Conservation (phyloP, 1,140 invertebrate species). For the Lycorma delicatula region DNA sequence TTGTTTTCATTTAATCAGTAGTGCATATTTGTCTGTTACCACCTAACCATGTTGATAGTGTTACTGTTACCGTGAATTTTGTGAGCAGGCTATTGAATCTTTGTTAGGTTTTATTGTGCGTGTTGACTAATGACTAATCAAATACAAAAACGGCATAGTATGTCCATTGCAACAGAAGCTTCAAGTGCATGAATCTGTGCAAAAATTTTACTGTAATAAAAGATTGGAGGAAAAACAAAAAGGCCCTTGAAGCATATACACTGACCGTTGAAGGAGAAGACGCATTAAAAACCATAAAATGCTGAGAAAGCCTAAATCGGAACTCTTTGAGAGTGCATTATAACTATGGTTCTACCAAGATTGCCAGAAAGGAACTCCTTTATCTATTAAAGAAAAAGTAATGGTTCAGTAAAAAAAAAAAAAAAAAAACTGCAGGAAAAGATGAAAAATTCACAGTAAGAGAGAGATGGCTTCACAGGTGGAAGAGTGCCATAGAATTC, state of each 20-base stretch:
- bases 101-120: no score
- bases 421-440: background rate
- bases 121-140: no score
- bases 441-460: conserved; percentile 1
- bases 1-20: no score
- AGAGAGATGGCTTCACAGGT: background rate
- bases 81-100: no score
- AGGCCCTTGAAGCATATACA: background rate
- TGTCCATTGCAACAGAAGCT: no score
- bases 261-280: background rate
- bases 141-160: no score
- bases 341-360: no score
- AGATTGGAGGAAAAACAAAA: conserved; percentile 2
- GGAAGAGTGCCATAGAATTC: background rate
- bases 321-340: background rate
- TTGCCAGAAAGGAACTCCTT: no score
- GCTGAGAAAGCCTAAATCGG: background rate
- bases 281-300: background rate
- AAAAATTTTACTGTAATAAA: conserved; percentile 5
- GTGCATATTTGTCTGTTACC: no score
- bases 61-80: no score
- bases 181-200: no score
- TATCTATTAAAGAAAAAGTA: background rate
- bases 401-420: background rate
- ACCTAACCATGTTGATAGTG: no score